These are phyloP conservation scores for Lasiommata megera DNA, from an alignment of 2,888 invertebrate species.

Conservation along the genomic window DNA sequence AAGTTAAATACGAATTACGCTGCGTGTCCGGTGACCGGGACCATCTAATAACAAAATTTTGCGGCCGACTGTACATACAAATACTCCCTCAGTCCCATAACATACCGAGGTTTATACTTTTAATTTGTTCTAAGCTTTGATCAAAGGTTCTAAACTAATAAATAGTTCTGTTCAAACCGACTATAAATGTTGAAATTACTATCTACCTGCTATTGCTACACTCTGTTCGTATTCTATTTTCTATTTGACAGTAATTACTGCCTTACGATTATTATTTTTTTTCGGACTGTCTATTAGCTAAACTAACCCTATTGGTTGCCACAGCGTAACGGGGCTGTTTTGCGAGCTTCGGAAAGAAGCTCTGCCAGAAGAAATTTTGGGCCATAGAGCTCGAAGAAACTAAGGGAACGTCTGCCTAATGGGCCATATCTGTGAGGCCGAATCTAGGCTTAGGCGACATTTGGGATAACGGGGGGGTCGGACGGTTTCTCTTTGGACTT, in stretches of 20 bases:
- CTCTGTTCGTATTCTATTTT: not conserved
- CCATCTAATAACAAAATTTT: not conserved
- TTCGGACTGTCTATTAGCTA: too few species aligned
- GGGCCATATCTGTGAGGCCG: too few species aligned
- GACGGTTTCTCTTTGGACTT: too few species aligned
- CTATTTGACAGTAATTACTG: not conserved
- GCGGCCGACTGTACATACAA: not conserved
- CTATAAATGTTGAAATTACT: not conserved
- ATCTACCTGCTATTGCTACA: not conserved
- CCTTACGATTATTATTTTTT: too few species aligned
- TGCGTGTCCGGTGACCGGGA: not conserved
- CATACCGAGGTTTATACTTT: constrained; percentile 3
- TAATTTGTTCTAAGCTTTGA: constrained; percentile 5
- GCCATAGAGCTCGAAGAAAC: too few species aligned
- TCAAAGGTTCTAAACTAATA: not conserved
- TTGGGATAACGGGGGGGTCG: too few species aligned
- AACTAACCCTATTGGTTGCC: too few species aligned
- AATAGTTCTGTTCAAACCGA: not conserved
- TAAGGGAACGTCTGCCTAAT: too few species aligned
- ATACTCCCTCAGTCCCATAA: not conserved
- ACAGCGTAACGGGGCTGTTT: too few species aligned
- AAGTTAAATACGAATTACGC: not conserved
- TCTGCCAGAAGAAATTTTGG: too few species aligned
- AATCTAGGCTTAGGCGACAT: too few species aligned
- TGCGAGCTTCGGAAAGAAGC: too few species aligned